These are phyloP conservation scores for Spatula versicolor DNA, from an alignment of 2,797 vertebrate genomes.

Conservation along the genomic window DNA sequence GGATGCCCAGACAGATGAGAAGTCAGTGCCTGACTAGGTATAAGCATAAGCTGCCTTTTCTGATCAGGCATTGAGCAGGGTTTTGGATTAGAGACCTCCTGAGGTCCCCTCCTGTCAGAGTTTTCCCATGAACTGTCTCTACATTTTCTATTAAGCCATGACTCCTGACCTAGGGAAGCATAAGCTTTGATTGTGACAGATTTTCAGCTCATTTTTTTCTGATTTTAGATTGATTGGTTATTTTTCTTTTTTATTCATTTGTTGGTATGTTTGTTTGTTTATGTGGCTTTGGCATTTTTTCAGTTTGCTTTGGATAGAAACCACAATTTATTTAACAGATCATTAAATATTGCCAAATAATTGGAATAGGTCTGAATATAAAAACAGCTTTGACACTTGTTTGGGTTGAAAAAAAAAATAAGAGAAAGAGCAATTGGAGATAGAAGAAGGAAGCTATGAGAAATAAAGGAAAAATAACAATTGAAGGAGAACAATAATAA, in stretches of 20 bases:
- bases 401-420: background rate
- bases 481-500: background rate
- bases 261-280: fast-evolving
- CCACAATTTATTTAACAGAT: background rate
- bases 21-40: background rate
- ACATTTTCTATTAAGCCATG: background rate
- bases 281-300: background rate
- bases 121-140: background rate
- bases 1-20: background rate
- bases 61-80: background rate
- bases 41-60: background rate
- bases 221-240: fast-evolving
- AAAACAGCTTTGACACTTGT: background rate
- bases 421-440: background rate
- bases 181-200: background rate
- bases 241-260: background rate
- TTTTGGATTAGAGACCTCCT: background rate
- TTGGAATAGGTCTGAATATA: background rate
- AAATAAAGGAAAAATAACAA: background rate
- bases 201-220: background rate
- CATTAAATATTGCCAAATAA: background rate
- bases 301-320: background rate
- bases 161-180: background rate
- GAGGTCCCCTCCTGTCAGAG: background rate
- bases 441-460: background rate